Conservation (phyloP, 2,888 invertebrate species). For the Agriotes lineatus region DNA sequence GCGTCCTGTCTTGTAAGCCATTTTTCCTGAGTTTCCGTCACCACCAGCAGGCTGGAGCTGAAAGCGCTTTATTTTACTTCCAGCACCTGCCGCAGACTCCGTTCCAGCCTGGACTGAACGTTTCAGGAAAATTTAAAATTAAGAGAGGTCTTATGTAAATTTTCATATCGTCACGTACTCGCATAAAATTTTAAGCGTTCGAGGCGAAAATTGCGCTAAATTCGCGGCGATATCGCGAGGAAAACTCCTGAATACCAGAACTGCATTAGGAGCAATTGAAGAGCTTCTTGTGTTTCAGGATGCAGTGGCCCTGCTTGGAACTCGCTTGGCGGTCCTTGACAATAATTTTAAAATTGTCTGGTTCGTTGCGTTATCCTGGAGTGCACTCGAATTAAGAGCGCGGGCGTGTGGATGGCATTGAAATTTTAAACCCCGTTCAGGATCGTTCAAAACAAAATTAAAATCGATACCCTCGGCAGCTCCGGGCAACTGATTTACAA, state of each 20-base stretch:
- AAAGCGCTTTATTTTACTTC: slow-evolving; percentile 30
- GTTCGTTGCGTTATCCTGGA: slow-evolving; percentile 1
- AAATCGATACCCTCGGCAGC: neutral
- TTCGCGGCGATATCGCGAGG: slow-evolving; percentile 27
- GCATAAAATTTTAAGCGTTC: slow-evolving; percentile 37
- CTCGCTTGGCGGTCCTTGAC: neutral
- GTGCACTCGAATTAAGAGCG: slow-evolving; percentile 12
- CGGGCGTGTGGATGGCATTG: slow-evolving; percentile 20
- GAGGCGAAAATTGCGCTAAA: slow-evolving; percentile 29
- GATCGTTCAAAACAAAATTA: slow-evolving; percentile 2
- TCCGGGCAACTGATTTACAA: neutral
- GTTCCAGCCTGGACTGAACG: slow-evolving; percentile 13
- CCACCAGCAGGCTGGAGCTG: slow-evolving; percentile 15
- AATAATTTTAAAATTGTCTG: slow-evolving; percentile 1
- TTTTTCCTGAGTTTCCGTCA: slow-evolving; percentile 5
- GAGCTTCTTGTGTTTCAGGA: slow-evolving; percentile 4
- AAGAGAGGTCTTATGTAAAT: slow-evolving; percentile 39
- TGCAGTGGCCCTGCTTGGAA: slow-evolving; percentile 22
- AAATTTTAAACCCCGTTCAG: slow-evolving; percentile 11
- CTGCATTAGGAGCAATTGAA: slow-evolving; percentile 25
- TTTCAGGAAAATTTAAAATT: slow-evolving; percentile 28
- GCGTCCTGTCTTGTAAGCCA: slow-evolving; percentile 13
- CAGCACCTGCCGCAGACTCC: slow-evolving; percentile 36
- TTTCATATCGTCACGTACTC: slow-evolving; percentile 39
- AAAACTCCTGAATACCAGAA: slow-evolving; percentile 5